Conservation (phyloP, 2,113 vertebrate genomes). For the Hemicordylus capensis region DNA sequence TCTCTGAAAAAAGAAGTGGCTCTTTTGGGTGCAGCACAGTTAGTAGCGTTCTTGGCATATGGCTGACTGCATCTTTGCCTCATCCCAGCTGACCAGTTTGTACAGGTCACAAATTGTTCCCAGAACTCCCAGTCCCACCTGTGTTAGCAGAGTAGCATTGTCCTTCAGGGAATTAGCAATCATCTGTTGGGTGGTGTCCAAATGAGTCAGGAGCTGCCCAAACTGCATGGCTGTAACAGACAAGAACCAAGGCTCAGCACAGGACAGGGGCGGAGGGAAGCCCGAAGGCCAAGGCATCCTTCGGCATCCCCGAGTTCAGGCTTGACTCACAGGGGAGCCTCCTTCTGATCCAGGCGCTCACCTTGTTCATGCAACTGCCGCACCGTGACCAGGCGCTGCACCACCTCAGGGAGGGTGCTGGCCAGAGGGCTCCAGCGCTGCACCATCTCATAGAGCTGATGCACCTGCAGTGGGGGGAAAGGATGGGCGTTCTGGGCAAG, state of each 20-base stretch:
- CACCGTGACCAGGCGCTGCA: slow-evolving; percentile 87
- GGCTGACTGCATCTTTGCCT: neutral
- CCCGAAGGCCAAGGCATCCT: fast-evolving
- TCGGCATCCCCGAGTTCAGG: neutral
- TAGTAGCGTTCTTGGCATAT: neutral
- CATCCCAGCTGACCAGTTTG: too few species aligned
- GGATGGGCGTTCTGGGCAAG: too few species aligned
- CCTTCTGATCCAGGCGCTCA: slow-evolving; percentile 47
- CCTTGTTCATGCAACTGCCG: slow-evolving; percentile 94
- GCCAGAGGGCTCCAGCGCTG: slow-evolving; percentile 91
- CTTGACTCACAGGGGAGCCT: neutral
- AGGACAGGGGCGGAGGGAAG: neutral
- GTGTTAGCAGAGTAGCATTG: slow-evolving; percentile 82
- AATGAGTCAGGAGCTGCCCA: slow-evolving; percentile 88
- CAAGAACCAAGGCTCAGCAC: neutral
- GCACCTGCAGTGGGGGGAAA: slow-evolving; percentile 73
- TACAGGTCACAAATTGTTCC: neutral
- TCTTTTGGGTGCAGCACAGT: neutral
- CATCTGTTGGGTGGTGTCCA: slow-evolving; percentile 94
- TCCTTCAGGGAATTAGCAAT: slow-evolving; percentile 90
- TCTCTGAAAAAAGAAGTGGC: neutral
- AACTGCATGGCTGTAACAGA: slow-evolving; percentile 88
- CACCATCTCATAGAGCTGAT: slow-evolving; percentile 87
- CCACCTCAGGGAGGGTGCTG: slow-evolving; percentile 86
- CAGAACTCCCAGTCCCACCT: slow-evolving; percentile 74